Conservation (phyloP, 1,140 invertebrate genomes). For the Lasioglossum baleicum region DNA sequence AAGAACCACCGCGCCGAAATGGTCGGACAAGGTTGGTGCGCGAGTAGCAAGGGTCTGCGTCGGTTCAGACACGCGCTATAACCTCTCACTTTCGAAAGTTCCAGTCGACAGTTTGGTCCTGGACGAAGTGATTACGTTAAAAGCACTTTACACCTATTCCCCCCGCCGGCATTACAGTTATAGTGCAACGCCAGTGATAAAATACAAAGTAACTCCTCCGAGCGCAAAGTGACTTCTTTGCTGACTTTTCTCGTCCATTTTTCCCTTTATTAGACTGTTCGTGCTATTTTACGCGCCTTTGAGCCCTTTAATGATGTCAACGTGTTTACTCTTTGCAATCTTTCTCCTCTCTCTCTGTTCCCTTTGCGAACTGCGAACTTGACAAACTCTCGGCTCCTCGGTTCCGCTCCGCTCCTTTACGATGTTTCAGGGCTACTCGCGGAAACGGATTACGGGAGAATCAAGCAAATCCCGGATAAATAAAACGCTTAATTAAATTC, state of each 20-base stretch:
- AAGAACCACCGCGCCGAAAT: constrained; percentile 41
- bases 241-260: constrained; percentile 29
- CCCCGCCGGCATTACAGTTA: constrained; percentile 53
- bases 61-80: constrained; percentile 67
- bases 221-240: constrained; percentile 35
- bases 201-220: constrained; percentile 56
- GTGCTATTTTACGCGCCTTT: not conserved
- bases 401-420: not conserved
- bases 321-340: not conserved
- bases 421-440: not conserved
- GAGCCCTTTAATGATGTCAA: not conserved
- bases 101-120: constrained; percentile 54
- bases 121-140: constrained; percentile 73
- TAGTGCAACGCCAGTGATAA: constrained; percentile 51
- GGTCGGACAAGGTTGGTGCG: constrained; percentile 30
- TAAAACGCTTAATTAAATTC: not conserved
- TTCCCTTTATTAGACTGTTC: constrained; percentile 4
- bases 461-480: not conserved
- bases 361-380: not conserved
- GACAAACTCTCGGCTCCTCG: not conserved
- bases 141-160: constrained; percentile 73
- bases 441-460: not conserved
- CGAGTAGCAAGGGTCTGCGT: constrained; percentile 43
- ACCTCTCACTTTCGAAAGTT: constrained; percentile 70
- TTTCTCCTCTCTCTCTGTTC: not conserved